Base-by-base conservation (phyloP, 2,888 invertebrate species). In the Lasius fuliginosus region DNA sequence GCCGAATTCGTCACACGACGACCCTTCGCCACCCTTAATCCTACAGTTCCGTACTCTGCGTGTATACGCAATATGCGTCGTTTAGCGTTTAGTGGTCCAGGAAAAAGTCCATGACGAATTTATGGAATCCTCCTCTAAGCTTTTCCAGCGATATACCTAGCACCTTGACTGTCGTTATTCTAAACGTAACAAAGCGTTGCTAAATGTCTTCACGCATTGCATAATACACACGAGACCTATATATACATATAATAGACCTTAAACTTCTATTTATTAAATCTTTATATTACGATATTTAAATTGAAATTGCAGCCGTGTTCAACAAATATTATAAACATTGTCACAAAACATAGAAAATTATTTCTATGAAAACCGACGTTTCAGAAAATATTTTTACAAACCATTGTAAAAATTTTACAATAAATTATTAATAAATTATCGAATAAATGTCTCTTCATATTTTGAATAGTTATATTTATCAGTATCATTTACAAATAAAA, bases 31-130 rank as follows among this genome's bases (percentile, higher is more conserved):
- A 42, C 56, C 76, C 82, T 73, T 82, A 81, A 86, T 85, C 69
- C n/a, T 68, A 75, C 67, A 85, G 76, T 30, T 85, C 83, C 30
- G 2, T 8, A 27, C 40, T 49, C 18, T 40, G 36, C 53, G 40
- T 71, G 40, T 71, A 18, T 46, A 64, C 75, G 77, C 65, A 77
- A 74, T 86, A 84, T 67, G 27, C 75, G 75, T 71, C 81, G 83
- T 84, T 86, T 82, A 49, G 84, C 87, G 86, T 90, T 92, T 90
- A 90, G 89, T 83, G 87, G 82, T 82, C 18, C 82, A 83, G 76
- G 85, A 87, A 92, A 89, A 91, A 90, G 27, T 4, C 92, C 93
- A 90, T 92, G 76, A 79, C 93, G 89, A 94, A 94, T 94, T 94
- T 88, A 92, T 93, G 86, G 89, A 92, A 89, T 87, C 84, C 83